phyloP scores from a whole-genome alignment of 37 sponge, comb jelly and placozoan genomes.

The Bolinopsis microptera region DNA sequence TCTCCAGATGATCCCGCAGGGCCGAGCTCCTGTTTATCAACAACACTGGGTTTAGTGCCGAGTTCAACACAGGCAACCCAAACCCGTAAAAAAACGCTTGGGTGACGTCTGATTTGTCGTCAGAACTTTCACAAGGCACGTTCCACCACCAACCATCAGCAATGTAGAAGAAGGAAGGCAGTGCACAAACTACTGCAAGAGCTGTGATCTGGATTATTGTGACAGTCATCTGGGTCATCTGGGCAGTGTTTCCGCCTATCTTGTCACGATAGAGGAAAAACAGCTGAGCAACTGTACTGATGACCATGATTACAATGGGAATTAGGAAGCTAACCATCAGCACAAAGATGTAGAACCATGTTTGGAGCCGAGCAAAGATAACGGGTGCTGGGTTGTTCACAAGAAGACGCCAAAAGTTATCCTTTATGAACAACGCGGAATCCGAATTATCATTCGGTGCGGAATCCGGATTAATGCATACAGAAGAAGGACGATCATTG shows the following conservation, averaged over 20 bases:
- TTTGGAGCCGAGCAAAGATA: background rate
- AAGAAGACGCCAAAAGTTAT: background rate
- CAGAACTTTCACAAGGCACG: background rate
- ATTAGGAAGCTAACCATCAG: conserved; percentile 20
- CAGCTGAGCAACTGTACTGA: background rate
- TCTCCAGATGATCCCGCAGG: background rate
- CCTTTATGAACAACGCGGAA: background rate
- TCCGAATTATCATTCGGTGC: background rate
- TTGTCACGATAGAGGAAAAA: background rate
- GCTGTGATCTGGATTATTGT: background rate
- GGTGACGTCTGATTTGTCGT: background rate
- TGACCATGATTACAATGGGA: background rate
- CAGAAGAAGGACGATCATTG: too few relatives aligned
- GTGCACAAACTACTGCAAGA: background rate
- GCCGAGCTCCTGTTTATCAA: background rate
- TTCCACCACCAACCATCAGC: background rate
- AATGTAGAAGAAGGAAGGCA: conserved; percentile 15
- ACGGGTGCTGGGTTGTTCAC: background rate
- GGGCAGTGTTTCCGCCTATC: background rate
- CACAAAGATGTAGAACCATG: background rate
- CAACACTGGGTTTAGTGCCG: conserved; percentile 12
- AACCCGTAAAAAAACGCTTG: conserved; percentile 49
- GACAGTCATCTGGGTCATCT: background rate
- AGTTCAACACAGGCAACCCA: conserved; percentile 49
- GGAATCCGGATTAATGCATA: background rate